Conservation (phyloP, 2,797 vertebrate genomes). For the Sebastes diaconus region DNA sequence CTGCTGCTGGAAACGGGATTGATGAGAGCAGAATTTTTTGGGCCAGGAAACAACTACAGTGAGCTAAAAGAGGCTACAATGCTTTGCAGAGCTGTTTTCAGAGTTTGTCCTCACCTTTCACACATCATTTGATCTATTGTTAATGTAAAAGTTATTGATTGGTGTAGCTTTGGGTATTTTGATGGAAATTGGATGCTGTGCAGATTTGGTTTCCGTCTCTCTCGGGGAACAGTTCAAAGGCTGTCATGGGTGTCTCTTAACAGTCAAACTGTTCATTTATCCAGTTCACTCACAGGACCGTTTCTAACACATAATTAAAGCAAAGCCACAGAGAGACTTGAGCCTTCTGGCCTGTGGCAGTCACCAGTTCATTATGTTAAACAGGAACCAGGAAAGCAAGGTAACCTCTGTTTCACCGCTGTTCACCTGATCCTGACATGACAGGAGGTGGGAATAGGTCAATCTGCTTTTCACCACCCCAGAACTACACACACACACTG, state of each 20-base stretch:
- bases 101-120: background rate
- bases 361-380: slow-evolving; percentile 17
- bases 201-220: background rate
- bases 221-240: background rate
- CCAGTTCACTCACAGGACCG: background rate
- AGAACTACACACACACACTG: background rate
- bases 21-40: background rate
- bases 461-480: background rate
- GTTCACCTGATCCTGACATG: slow-evolving; percentile 7
- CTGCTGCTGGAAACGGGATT: background rate
- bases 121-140: background rate
- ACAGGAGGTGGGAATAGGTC: slow-evolving; percentile 12
- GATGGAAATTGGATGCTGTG: background rate
- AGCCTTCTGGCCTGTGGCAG: slow-evolving; percentile 8
- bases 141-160: background rate
- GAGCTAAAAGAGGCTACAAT: background rate
- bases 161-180: background rate
- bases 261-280: slow-evolving; percentile 6
- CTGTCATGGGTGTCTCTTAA: slow-evolving; percentile 6
- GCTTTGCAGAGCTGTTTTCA: background rate
- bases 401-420: background rate
- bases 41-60: background rate
- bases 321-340: background rate
- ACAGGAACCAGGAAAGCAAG: background rate
- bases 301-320: slow-evolving; percentile 14